A percentile compares a stretch with the other conserved stretches of the same genome.
phyloP scores from a whole-genome alignment of 2,113 vertebrate species.

The Melanostigma gelatinosum region DNA sequence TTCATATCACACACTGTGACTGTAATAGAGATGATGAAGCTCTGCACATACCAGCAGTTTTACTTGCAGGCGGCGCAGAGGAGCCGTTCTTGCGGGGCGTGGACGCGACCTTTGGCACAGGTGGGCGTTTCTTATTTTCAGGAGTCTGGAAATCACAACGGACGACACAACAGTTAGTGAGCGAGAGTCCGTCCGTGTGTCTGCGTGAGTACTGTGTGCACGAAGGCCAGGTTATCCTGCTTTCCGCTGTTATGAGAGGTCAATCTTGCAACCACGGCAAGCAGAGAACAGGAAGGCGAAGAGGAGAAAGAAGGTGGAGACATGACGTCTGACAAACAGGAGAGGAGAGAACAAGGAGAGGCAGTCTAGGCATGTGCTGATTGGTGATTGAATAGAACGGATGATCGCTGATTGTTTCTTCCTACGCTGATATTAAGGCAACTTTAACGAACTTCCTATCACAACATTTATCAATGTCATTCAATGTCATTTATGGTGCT shows the following conservation, averaged over 20 bases:
- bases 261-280: neutral
- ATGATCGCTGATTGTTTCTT: too few relatives aligned
- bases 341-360: neutral
- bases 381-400: too few relatives aligned
- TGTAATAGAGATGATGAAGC: neutral
- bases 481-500: neutral
- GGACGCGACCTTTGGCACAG: conserved; percentile 81
- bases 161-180: neutral
- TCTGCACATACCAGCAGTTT: conserved; percentile 62
- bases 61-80: conserved; percentile 57
- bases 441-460: too few relatives aligned
- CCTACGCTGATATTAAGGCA: too few relatives aligned
- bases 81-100: conserved; percentile 77
- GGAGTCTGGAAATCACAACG: conserved; percentile 65
- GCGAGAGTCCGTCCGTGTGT: neutral
- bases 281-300: neutral
- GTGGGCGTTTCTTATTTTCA: conserved; percentile 82
- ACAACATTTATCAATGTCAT: neutral
- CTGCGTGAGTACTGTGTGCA: neutral
- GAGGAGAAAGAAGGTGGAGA: neutral
- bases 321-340: neutral
- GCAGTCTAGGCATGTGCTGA: neutral
- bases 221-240: neutral
- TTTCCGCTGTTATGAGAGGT: neutral
- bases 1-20: neutral